phyloP scores from a whole-genome alignment of 2,888 invertebrate species.

The Tiphia femorata region DNA sequence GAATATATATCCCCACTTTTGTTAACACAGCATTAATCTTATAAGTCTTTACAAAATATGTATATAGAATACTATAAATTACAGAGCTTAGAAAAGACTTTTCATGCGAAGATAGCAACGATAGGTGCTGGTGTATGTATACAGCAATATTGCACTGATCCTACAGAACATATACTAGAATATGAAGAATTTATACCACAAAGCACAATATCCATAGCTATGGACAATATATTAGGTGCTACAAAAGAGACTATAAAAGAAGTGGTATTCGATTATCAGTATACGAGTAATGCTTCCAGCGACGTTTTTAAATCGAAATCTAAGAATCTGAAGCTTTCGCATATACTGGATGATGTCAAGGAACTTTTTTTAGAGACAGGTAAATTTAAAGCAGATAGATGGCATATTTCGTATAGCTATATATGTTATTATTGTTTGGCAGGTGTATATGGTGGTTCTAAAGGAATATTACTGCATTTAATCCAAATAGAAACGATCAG shows the following conservation, averaged over 20 bases:
- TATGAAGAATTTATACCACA: conserved; percentile 50
- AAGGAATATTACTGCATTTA: conserved; percentile 73
- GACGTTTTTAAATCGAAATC: conserved; percentile 49
- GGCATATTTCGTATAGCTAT: neutral
- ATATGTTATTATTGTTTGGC: conserved; percentile 20
- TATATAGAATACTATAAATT: neutral
- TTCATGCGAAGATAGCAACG: conserved; percentile 80
- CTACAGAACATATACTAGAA: conserved; percentile 62
- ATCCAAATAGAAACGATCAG: conserved; percentile 77
- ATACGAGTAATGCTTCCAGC: conserved; percentile 49
- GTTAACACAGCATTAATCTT: neutral
- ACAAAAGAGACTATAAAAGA: conserved; percentile 23
- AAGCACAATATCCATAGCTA: too few species aligned
- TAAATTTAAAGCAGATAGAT: conserved; percentile 39
- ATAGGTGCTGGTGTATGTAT: conserved; percentile 74
- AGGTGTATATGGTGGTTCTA: conserved; percentile 74
- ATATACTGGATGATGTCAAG: conserved; percentile 70
- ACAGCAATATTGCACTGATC: conserved; percentile 71
- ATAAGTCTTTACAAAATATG: neutral
- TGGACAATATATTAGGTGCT: conserved; percentile 19
- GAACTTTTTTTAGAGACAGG: conserved; percentile 71
- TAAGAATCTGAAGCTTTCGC: conserved; percentile 61
- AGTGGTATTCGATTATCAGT: too few species aligned
- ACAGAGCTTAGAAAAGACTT: conserved; percentile 76
- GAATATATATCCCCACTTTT: neutral